phyloP scores from a whole-genome alignment of 1,140 invertebrate genomes.

The Drosophila mojavensis region DNA sequence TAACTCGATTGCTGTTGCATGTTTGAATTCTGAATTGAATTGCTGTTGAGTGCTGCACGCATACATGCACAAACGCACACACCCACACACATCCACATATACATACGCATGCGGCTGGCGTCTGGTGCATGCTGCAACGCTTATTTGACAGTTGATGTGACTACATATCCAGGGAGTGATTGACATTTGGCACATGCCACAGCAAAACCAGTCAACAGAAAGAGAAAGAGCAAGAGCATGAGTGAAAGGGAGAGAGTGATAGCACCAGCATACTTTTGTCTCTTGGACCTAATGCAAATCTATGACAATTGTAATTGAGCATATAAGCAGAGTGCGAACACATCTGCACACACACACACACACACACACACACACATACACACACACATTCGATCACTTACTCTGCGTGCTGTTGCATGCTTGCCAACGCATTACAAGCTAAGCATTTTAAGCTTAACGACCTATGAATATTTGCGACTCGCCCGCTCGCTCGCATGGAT shows the following conservation, averaged over 20 bases:
- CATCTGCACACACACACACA: background rate
- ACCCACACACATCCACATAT: constrained; percentile 8
- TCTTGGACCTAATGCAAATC: constrained; percentile 30
- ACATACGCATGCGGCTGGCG: constrained; percentile 13
- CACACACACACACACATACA: constrained; percentile 6
- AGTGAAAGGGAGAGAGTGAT: background rate
- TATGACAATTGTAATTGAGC: constrained; percentile 36
- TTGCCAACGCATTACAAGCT: constrained; percentile 56
- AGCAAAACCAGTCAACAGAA: constrained; percentile 26
- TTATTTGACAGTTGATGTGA: constrained; percentile 81
- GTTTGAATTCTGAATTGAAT: constrained; percentile 80
- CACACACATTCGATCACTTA: constrained; percentile 31
- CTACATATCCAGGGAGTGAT: constrained; percentile 78
- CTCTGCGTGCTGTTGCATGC: constrained; percentile 69
- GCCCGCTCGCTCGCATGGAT: background rate
- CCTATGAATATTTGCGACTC: background rate
- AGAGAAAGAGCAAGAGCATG: background rate
- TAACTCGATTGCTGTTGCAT: constrained; percentile 80
- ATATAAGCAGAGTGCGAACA: background rate
- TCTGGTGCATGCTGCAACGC: constrained; percentile 57
- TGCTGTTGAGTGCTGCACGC: constrained; percentile 73
- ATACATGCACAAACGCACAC: constrained; percentile 20
- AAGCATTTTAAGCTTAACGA: constrained; percentile 14
- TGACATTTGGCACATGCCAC: constrained; percentile 74
- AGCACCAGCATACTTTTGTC: background rate